Evolutionary conservation across 1,140 invertebrate species (phyloP).

Genomic region (Eciton burchellii): DNA sequence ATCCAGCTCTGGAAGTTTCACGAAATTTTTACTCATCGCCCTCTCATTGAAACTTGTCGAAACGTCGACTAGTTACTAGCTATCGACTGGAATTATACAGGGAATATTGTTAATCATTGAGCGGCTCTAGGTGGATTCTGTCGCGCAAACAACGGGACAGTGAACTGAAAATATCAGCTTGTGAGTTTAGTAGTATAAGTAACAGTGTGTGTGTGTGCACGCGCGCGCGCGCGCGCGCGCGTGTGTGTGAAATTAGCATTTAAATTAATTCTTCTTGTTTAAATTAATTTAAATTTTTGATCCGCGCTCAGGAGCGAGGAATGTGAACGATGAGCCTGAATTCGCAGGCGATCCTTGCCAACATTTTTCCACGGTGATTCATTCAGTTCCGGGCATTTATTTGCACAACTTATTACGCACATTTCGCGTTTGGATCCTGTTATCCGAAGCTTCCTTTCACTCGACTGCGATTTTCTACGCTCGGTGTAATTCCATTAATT

Average conservation of each 20-base stretch:
- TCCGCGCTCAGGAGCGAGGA: no score
- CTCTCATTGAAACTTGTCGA: neutral
- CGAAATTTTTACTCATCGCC: neutral
- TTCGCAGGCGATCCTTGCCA: neutral
- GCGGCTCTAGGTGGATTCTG: no score
- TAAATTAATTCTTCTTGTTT: neutral
- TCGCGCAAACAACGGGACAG: no score
- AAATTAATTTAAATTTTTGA: no score
- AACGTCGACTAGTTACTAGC: conserved; percentile 3
- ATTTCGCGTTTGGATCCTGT: conserved; percentile 37
- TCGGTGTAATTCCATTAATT: conserved; percentile 43
- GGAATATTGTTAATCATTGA: no score
- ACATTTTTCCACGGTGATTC: conserved; percentile 20
- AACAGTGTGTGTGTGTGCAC: no score
- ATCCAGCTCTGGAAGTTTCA: neutral
- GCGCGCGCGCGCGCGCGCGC: no score
- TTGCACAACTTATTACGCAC: conserved; percentile 27
- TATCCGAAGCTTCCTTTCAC: conserved; percentile 36
- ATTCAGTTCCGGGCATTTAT: conserved; percentile 6
- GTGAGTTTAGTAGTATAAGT: neutral
- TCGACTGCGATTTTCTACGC: conserved; percentile 15
- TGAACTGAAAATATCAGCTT: neutral
- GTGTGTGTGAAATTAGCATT: neutral
- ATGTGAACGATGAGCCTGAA: neutral
- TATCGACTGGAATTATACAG: no score